A percentile compares a stretch with the other conserved stretches of the same genome.
phyloP scores from a whole-genome alignment of 2,797 vertebrate genomes.

The Chelon auratus region DNA sequence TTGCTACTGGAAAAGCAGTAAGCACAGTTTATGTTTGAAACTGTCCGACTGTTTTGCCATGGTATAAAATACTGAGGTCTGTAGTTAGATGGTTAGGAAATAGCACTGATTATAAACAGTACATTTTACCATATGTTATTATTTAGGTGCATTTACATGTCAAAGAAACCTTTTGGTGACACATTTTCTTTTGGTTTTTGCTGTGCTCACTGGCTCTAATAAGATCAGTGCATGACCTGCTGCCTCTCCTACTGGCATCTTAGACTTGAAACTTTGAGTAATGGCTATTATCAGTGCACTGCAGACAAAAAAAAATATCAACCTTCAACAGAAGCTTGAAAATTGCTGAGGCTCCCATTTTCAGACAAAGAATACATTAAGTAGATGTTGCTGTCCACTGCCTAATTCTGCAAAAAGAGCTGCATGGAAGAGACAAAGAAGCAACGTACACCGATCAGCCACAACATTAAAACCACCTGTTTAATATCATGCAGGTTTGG shows the following conservation, averaged over 20 bases:
- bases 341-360: conserved; percentile 70
- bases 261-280: conserved; percentile 53
- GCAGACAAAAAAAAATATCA: conserved; percentile 50
- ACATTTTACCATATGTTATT: no score
- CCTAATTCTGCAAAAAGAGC: conserved; percentile 46
- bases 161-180: conserved; percentile 2
- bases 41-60: conserved; percentile 19
- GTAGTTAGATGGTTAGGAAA: not conserved
- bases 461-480: no score
- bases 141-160: not conserved
- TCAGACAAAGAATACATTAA: conserved; percentile 61
- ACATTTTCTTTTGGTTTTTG: conserved; percentile 24
- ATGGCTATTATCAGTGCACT: conserved; percentile 71
- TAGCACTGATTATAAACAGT: not conserved
- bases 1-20: conserved; percentile 16
- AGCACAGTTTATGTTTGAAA: conserved; percentile 27
- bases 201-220: conserved; percentile 39
- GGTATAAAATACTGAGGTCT: not conserved
- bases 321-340: conserved; percentile 69
- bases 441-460: not conserved
- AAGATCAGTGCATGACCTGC: conserved; percentile 39
- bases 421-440: conserved; percentile 47
- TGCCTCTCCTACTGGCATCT: conserved; percentile 36
- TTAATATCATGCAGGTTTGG: no score
- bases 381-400: conserved; percentile 54